Conservation (phyloP, 2,888 invertebrate species). For the Lasiommata megera region DNA sequence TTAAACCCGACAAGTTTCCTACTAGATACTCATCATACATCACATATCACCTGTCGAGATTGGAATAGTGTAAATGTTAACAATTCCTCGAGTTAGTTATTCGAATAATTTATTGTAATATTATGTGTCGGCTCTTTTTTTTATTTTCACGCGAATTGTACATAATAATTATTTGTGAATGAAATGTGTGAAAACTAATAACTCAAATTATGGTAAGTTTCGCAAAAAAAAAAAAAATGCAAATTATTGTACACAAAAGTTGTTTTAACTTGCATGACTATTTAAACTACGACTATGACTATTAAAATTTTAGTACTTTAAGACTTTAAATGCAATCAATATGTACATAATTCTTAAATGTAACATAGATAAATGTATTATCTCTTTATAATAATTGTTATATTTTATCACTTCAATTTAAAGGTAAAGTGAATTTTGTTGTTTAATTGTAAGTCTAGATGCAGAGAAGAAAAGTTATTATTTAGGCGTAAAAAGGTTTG, state of each 20-base stretch:
- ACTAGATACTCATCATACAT: too few species aligned
- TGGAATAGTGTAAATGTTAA: neutral
- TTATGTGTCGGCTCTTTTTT: slow-evolving; percentile 2
- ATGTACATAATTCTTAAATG: slow-evolving; percentile 20
- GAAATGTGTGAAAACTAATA: neutral
- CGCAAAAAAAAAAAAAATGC: too few species aligned
- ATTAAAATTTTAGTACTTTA: neutral
- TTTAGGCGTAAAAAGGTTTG: neutral
- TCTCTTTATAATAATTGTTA: slow-evolving; percentile 16
- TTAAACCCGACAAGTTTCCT: too few species aligned
- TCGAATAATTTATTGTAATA: neutral
- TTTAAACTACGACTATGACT: neutral
- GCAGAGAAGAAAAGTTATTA: slow-evolving; percentile 25
- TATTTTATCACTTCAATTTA: slow-evolving; percentile 42
- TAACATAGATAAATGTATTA: slow-evolving; percentile 17
- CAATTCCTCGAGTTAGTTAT: neutral
- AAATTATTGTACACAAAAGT: neutral
- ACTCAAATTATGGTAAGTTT: neutral
- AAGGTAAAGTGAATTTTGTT: slow-evolving; percentile 57
- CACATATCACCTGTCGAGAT: neutral
- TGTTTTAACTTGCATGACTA: neutral
- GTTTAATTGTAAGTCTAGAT: slow-evolving; percentile 43
- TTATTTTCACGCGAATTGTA: slow-evolving; percentile 5
- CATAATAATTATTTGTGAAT: slow-evolving; percentile 2
- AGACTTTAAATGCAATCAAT: neutral